phyloP scores from a whole-genome alignment of 2,113 vertebrate species.

The Bungarus multicinctus region DNA sequence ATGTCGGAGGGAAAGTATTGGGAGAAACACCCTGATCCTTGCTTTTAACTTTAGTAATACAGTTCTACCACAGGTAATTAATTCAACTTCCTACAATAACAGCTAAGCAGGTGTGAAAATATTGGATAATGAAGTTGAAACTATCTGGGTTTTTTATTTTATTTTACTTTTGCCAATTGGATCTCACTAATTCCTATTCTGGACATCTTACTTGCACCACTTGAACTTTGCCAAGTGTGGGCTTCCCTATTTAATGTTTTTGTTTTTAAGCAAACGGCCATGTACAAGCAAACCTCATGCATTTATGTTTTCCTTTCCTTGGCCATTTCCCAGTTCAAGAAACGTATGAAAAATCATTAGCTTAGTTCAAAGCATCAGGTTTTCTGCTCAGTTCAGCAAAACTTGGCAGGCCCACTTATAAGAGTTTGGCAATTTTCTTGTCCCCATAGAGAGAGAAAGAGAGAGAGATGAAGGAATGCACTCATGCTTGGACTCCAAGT shows the following conservation, averaged over 20 bases:
- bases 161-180: not conserved
- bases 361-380: not conserved
- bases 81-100: not conserved
- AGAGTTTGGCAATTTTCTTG: accelerated
- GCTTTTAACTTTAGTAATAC: slow-evolving; percentile 55
- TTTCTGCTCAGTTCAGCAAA: not conserved
- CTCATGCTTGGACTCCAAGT: not conserved
- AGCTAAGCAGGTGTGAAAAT: not conserved
- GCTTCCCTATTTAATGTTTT: not conserved
- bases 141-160: not conserved
- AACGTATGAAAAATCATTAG: not conserved
- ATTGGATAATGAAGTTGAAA: not conserved
- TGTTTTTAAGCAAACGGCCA: not conserved
- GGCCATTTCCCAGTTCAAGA: too few relatives aligned
- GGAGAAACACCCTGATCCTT: not conserved
- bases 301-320: not conserved
- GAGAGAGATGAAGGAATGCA: too few relatives aligned
- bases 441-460: not conserved
- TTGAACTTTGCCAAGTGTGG: not conserved
- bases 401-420: not conserved
- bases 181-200: not conserved
- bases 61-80: slow-evolving; percentile 20
- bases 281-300: not conserved
- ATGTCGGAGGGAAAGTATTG: slow-evolving; percentile 18
- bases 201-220: not conserved